phyloP scores from a whole-genome alignment of 2,113 vertebrate genomes.

The Epinephelus moara region DNA sequence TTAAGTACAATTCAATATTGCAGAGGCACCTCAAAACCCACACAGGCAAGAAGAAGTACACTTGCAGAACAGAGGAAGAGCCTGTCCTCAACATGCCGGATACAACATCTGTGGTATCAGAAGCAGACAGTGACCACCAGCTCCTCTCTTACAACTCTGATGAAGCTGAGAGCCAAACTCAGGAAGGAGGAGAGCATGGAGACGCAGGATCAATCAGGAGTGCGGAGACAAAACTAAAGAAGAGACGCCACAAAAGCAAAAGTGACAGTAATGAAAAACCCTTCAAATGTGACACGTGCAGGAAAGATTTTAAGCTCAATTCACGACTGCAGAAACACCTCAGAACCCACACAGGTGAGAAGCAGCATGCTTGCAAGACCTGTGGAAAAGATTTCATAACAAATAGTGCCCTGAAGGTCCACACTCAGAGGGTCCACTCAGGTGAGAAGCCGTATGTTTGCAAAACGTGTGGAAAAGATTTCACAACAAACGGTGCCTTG shows the following conservation, averaged over 20 bases:
- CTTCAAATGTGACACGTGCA: slow-evolving; percentile 8
- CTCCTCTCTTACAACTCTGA: no score
- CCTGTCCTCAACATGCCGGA: no score
- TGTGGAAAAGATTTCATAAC: no score
- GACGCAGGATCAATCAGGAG: not conserved
- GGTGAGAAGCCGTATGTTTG: not conserved
- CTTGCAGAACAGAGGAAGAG: no score
- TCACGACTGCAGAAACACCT: not conserved
- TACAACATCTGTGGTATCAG: no score
- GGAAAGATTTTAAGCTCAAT: not conserved
- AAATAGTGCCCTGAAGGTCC: no score
- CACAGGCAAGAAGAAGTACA: no score
- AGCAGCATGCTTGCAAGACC: not conserved
- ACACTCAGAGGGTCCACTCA: no score
- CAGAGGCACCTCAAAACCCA: no score
- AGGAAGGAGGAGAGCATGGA: not conserved
- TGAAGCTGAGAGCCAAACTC: no score
- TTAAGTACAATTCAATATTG: no score
- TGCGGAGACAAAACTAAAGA: not conserved
- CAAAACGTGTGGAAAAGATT: not conserved
- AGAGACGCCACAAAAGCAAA: not conserved
- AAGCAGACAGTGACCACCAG: no score
- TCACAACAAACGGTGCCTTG: not conserved
- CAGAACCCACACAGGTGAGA: not conserved
- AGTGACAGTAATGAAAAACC: not conserved